These are phyloP conservation scores for Mastomys coucha DNA, from an alignment of 2,113 vertebrate species.

Conservation along the genomic window DNA sequence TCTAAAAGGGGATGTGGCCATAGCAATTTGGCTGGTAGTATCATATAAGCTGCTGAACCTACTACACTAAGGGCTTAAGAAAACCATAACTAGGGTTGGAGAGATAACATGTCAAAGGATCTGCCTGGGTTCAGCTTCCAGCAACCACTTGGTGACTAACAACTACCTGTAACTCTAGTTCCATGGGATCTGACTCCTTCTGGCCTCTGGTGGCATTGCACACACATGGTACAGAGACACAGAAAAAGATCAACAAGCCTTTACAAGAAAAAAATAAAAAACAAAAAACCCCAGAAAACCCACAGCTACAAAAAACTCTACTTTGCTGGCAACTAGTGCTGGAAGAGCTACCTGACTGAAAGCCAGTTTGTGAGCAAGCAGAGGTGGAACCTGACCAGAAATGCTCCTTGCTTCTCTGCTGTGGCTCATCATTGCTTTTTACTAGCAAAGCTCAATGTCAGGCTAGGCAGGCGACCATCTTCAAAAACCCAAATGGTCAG, in stretches of 20 bases:
- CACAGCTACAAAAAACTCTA: not conserved
- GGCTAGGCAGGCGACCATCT: no score
- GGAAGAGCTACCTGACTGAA: not conserved
- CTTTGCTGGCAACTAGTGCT: not conserved
- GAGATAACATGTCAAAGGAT: not conserved
- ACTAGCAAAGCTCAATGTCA: not conserved
- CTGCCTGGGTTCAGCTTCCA: no score
- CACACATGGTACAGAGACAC: not conserved
- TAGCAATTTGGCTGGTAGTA: not conserved
- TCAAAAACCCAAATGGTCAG: not conserved
- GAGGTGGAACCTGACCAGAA: not conserved
- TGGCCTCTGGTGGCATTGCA: not conserved
- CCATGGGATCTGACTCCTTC: not conserved
- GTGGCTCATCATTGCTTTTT: not conserved
- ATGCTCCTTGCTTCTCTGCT: not conserved
- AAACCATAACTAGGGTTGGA: not conserved
- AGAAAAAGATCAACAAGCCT: not conserved
- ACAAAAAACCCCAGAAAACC: not conserved
- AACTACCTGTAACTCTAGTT: not conserved
- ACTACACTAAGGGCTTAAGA: not conserved
- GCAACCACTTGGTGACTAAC: no score
- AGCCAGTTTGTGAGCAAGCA: not conserved
- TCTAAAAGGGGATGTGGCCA: not conserved
- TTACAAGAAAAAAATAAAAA: not conserved
- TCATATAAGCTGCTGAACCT: not conserved